phyloP scores from a whole-genome alignment of 1,140 invertebrate species.

The Drosophila cardini region DNA sequence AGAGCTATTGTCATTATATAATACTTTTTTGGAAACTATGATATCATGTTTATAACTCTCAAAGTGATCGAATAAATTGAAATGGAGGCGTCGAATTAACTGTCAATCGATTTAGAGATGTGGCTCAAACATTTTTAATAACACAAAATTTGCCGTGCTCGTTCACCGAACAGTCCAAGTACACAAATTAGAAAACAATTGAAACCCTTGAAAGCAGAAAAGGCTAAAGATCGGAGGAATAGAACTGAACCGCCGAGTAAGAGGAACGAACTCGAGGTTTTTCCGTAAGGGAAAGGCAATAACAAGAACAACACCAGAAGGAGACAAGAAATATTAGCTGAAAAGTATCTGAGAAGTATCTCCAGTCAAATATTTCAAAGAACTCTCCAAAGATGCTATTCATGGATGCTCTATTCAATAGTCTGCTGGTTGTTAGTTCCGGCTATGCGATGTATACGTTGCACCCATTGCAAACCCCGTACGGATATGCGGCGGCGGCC shows the following conservation, averaged over 20 bases:
- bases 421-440: slow-evolving; percentile 72
- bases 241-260: background rate
- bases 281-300: background rate
- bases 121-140: slow-evolving; percentile 23
- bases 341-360: background rate
- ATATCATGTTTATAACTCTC: background rate
- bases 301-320: background rate
- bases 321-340: background rate
- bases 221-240: background rate
- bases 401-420: slow-evolving; percentile 73
- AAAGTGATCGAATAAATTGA: background rate
- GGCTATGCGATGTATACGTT: slow-evolving; percentile 71
- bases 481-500: slow-evolving; percentile 64
- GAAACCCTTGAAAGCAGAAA: background rate
- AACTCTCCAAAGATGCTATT: slow-evolving; percentile 48
- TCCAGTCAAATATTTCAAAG: background rate
- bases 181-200: slow-evolving; percentile 1
- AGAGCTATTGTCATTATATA: no score
- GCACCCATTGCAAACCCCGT: slow-evolving; percentile 63
- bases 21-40: background rate
- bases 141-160: slow-evolving; percentile 57
- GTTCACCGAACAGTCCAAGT: slow-evolving; percentile 24
- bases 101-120: slow-evolving; percentile 51
- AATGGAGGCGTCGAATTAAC: slow-evolving; percentile 4
- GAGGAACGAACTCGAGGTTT: no score